A percentile compares a stretch with the other conserved stretches of the same genome.
phyloP scores from a whole-genome alignment of 2,797 vertebrate species.

The Dromococcyx pavoninus region DNA sequence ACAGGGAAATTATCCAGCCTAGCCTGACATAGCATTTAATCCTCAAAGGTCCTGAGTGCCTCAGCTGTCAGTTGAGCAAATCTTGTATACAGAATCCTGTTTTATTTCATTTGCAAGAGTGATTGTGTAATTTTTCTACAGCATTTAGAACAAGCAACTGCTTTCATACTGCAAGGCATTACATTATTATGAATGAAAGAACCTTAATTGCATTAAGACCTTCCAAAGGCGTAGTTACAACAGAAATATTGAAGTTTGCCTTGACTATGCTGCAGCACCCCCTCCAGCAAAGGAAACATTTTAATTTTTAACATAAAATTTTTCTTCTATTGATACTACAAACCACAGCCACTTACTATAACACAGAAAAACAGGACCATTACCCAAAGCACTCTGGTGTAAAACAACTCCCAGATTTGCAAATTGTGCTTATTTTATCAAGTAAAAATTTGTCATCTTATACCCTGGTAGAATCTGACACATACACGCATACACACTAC shows the following conservation, averaged over 20 bases:
- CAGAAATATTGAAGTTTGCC: background rate
- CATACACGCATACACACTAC: background rate
- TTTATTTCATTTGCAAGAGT: background rate
- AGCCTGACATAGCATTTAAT: background rate
- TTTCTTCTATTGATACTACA: background rate
- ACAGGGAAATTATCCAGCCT: background rate
- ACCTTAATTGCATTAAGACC: constrained; percentile 12
- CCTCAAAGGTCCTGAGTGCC: background rate
- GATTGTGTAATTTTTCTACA: background rate
- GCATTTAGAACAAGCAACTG: background rate
- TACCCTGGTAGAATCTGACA: background rate
- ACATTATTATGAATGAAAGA: background rate
- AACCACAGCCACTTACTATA: background rate
- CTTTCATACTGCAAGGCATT: background rate
- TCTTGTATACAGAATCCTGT: background rate
- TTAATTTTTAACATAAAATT: background rate
- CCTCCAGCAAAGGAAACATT: background rate
- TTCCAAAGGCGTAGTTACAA: background rate
- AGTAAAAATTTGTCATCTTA: background rate
- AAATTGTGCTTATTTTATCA: background rate
- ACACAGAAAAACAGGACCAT: background rate
- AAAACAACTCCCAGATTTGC: background rate
- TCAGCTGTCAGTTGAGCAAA: background rate
- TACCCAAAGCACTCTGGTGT: background rate
- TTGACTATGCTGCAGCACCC: background rate